Conservation (phyloP, 1,140 invertebrate genomes). For the Tetragnatha versicolor region DNA sequence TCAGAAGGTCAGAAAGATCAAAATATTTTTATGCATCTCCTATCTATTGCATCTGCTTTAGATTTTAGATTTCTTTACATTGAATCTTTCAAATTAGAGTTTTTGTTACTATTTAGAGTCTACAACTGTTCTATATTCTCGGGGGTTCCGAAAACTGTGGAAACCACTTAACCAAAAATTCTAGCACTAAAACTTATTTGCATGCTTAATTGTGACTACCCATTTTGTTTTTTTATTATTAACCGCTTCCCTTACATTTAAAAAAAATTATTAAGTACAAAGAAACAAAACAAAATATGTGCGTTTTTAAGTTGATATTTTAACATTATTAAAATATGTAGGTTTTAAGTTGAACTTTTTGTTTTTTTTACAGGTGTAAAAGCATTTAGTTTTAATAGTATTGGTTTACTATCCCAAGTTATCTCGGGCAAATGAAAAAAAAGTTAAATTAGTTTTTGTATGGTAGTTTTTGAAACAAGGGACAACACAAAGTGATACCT, state of each 20-base stretch:
- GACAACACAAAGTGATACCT: constrained; percentile 39
- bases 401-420: constrained; percentile 31
- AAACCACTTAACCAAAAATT: too few relatives aligned
- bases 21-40: too few relatives aligned
- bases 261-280: neutral
- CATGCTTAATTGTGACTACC: neutral
- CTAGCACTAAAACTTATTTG: too few relatives aligned
- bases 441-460: constrained; percentile 31
- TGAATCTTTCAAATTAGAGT: too few relatives aligned
- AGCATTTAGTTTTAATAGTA: constrained; percentile 20
- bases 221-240: constrained; percentile 1
- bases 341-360: constrained; percentile 7
- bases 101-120: too few relatives aligned
- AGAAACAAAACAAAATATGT: constrained; percentile 4
- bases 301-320: too few relatives aligned
- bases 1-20: too few relatives aligned
- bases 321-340: neutral
- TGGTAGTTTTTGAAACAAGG: constrained; percentile 39
- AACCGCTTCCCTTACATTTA: constrained; percentile 16
- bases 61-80: too few relatives aligned
- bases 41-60: too few relatives aligned
- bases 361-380: constrained; percentile 27
- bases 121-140: too few relatives aligned
- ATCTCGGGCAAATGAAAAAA: constrained; percentile 17
- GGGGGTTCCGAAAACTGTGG: too few relatives aligned